Percentiles rank a stretch among this genome's conserved stretches.
phyloP scores from a whole-genome alignment of 2,113 vertebrate species.

The Dolichotis patagonum region DNA sequence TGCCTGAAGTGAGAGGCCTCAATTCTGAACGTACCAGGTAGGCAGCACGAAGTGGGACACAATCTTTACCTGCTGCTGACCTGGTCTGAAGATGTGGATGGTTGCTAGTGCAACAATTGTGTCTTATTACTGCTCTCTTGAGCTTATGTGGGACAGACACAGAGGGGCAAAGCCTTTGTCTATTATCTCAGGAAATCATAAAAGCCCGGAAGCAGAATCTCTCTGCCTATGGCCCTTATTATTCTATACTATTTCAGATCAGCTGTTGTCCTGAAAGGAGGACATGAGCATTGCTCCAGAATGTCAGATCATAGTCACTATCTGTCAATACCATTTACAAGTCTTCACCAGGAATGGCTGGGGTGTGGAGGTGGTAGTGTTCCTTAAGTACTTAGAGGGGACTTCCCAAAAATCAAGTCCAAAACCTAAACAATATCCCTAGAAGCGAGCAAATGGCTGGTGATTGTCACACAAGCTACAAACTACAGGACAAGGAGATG shows the following conservation, averaged over 20 bases:
- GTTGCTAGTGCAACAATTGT: not conserved
- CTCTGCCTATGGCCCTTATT: not conserved
- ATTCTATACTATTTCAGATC: not conserved
- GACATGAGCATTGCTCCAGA: not conserved
- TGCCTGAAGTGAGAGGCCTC: not conserved
- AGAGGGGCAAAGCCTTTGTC: not conserved
- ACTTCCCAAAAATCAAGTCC: not conserved
- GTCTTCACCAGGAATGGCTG: not conserved
- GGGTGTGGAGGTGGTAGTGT: not conserved
- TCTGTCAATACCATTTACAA: not conserved
- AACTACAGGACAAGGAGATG: not conserved
- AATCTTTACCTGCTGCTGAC: not conserved
- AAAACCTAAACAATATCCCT: not conserved
- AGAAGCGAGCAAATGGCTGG: not conserved
- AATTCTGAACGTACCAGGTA: not conserved
- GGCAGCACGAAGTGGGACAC: not conserved
- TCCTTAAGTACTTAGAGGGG: not conserved
- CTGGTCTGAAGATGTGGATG: not conserved
- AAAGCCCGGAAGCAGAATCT: not conserved
- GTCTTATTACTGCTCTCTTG: not conserved
- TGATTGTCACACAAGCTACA: not conserved
- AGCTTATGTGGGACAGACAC: not conserved
- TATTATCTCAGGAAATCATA: not conserved
- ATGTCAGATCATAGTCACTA: not conserved
- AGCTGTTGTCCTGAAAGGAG: not conserved